These are phyloP conservation scores for Ruditapes philippinarum DNA, from an alignment of 1,140 invertebrate genomes.

Conservation along the genomic window DNA sequence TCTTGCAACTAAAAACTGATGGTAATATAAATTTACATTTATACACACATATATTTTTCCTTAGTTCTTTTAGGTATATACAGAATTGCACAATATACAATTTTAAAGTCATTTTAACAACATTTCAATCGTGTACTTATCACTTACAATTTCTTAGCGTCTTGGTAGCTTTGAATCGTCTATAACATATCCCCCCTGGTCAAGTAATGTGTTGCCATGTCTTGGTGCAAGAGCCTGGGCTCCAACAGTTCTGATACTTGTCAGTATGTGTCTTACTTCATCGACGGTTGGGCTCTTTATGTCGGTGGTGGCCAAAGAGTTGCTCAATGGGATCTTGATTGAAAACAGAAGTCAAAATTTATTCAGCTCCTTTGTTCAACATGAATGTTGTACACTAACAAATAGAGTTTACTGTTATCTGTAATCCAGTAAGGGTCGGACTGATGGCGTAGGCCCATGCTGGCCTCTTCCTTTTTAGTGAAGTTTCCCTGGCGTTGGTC, in stretches of 20 bases:
- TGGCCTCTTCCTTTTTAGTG: not conserved
- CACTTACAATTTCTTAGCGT: too few species aligned
- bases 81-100: too few species aligned
- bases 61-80: too few species aligned
- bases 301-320: slow-evolving; percentile 31
- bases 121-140: too few species aligned
- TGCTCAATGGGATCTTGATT: slow-evolving; percentile 43
- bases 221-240: not conserved
- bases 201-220: not conserved
- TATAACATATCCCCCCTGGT: too few species aligned
- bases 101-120: too few species aligned
- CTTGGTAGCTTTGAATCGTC: too few species aligned
- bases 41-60: too few species aligned
- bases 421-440: not conserved
- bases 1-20: too few species aligned
- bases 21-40: too few species aligned
- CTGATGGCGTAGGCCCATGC: not conserved
- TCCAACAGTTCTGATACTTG: not conserved
- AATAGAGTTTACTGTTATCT: not conserved
- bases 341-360: not conserved
- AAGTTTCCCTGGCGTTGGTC: not conserved
- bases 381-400: not conserved
- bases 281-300: not conserved
- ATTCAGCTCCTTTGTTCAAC: not conserved
- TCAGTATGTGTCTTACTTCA: not conserved